These are phyloP conservation scores for Neodon shergylaensis DNA, from an alignment of 2,113 vertebrate genomes.

Conservation along the genomic window DNA sequence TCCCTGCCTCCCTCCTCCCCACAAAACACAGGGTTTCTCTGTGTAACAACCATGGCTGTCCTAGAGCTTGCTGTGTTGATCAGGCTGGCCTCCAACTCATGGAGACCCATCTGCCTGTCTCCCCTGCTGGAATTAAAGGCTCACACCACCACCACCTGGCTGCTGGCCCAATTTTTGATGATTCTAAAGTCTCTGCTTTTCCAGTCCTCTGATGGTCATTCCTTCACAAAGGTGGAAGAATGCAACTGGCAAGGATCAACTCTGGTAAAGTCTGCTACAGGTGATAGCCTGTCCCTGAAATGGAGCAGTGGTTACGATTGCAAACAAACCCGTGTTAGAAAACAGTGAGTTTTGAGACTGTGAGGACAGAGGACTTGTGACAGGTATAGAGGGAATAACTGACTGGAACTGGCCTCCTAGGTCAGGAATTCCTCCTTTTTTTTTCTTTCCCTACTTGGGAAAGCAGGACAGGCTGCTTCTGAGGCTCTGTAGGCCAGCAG, in stretches of 20 bases:
- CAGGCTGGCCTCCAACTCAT: neutral
- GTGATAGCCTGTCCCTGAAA: neutral
- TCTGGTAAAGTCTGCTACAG: slow-evolving; percentile 24
- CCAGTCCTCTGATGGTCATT: slow-evolving; percentile 34
- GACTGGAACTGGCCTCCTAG: neutral
- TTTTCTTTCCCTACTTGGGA: too few species aligned
- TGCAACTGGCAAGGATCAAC: slow-evolving; percentile 25
- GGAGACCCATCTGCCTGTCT: neutral
- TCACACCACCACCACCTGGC: neutral
- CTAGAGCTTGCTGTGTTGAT: neutral
- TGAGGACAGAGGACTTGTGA: neutral
- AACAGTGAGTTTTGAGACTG: neutral
- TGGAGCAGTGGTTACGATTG: slow-evolving; percentile 56
- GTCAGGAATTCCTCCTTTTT: neutral
- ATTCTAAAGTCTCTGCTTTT: slow-evolving; percentile 60
- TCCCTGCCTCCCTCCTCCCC: too few species aligned
- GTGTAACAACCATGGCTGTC: too few species aligned
- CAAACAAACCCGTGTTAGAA: slow-evolving; percentile 18
- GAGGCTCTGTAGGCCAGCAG: neutral
- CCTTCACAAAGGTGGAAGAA: slow-evolving; percentile 73
- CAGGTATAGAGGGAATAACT: neutral
- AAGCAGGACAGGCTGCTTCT: neutral
- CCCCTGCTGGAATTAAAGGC: neutral
- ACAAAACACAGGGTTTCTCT: neutral
- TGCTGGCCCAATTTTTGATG: neutral